Percentiles rank a stretch among this genome's conserved stretches.
Evolutionary conservation across 2,888 invertebrate species (phyloP).

Genomic region (Pristionchus arcanus): DNA sequence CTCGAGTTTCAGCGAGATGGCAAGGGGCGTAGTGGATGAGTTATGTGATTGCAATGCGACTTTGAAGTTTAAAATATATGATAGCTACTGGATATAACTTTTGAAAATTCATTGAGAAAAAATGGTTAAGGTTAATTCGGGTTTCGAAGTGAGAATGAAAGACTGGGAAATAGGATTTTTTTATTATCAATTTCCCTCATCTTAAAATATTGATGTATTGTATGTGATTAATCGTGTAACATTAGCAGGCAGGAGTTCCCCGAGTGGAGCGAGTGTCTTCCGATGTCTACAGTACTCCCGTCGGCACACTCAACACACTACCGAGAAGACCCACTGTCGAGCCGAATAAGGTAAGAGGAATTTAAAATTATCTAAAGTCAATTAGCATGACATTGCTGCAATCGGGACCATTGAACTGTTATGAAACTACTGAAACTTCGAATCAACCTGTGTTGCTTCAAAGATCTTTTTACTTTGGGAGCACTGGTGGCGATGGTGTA

Average conservation of each 20-base stretch:
- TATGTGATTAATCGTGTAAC: neutral
- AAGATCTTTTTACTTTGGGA: too few relatives aligned
- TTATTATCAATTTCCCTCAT: neutral
- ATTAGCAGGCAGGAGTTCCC: neutral
- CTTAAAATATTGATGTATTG: neutral
- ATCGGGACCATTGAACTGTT: too few relatives aligned
- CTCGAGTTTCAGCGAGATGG: neutral
- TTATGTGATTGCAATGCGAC: neutral
- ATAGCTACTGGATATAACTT: too few relatives aligned
- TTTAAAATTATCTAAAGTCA: neutral
- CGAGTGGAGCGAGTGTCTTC: constrained; percentile 17
- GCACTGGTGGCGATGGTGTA: too few relatives aligned
- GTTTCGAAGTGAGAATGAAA: neutral
- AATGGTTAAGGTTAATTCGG: neutral
- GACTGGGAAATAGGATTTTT: too few relatives aligned
- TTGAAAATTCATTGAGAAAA: neutral
- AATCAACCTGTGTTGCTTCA: too few relatives aligned
- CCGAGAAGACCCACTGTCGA: neutral
- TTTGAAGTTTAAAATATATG: neutral
- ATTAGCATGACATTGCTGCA: neutral
- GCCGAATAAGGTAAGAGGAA: neutral
- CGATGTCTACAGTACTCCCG: constrained; percentile 7
- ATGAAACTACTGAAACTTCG: too few relatives aligned
- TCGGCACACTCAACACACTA: neutral
- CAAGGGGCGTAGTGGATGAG: too few relatives aligned